Percentiles rank a stretch among this genome's conserved stretches.
Conservation (phyloP, 2,797 vertebrate genomes). For the Mycteria americana region DNA sequence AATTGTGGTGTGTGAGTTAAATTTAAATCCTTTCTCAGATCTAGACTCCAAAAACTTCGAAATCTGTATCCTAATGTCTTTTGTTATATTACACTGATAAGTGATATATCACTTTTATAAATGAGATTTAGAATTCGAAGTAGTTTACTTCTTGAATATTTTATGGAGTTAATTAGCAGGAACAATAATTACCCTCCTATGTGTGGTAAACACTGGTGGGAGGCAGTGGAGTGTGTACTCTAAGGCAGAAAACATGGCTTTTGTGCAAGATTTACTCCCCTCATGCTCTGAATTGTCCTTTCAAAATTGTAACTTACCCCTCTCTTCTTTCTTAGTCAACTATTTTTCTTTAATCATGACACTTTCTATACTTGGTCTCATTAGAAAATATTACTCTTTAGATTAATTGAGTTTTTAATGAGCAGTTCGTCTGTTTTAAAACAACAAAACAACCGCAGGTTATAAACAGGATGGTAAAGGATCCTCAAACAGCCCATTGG, state of each 20-base stretch:
- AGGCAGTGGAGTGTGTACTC: neutral
- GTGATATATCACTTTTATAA: neutral
- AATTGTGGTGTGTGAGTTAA: neutral
- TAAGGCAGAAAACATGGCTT: neutral
- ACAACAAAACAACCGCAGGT: neutral
- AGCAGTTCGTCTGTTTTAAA: neutral
- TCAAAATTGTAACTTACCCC: neutral
- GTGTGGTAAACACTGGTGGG: neutral
- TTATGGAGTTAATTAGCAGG: neutral
- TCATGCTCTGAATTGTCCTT: neutral
- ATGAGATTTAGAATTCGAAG: neutral
- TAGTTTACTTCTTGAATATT: neutral
- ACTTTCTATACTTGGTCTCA: neutral
- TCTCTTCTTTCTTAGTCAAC: neutral
- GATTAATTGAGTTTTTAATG: neutral
- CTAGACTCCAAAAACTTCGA: neutral
- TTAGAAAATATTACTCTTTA: neutral
- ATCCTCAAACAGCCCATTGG: neutral
- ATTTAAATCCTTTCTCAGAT: neutral
- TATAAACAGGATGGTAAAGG: neutral
- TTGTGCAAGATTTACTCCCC: neutral
- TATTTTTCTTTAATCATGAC: neutral
- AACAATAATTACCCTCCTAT: neutral
- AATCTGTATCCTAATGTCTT: neutral
- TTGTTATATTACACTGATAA: neutral